A percentile compares a stretch with the other conserved stretches of the same genome.
phyloP scores from a whole-genome alignment of 1,140 invertebrate genomes.

The Onthophagus taurus region DNA sequence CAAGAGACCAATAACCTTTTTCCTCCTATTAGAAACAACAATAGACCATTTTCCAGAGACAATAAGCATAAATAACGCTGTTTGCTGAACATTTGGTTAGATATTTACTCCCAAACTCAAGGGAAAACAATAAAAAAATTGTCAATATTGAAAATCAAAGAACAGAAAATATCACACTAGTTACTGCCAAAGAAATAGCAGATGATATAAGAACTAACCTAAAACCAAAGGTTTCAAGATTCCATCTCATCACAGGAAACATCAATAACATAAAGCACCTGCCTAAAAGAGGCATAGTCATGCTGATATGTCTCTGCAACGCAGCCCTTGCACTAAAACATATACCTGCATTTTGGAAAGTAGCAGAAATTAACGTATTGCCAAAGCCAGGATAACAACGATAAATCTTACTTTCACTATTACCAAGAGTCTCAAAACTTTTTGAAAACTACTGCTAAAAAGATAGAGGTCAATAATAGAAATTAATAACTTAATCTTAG shows the following conservation, averaged over 20 bases:
- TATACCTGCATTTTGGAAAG: not conserved
- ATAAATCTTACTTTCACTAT: conserved; percentile 3
- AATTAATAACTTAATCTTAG: conserved; percentile 4
- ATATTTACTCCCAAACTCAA: not conserved
- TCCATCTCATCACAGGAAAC: no score
- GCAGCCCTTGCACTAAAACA: not conserved
- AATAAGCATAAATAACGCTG: not conserved
- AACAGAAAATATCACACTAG: no score
- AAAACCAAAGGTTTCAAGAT: no score
- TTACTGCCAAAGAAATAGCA: not conserved
- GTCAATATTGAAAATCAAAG: no score
- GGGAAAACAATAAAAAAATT: not conserved
- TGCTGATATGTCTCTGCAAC: conserved; percentile 5
- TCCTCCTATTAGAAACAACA: not conserved
- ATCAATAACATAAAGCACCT: conserved; percentile 6
- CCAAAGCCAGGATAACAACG: conserved; percentile 8
- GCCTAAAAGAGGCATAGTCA: no score
- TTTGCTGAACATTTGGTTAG: not conserved
- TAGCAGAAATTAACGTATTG: conserved; percentile 6
- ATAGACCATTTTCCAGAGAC: not conserved
- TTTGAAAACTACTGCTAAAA: not conserved
- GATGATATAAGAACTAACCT: conserved; percentile 10
- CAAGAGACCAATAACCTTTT: not conserved
- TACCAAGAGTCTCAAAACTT: conserved; percentile 12
- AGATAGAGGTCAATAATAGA: no score